Percentiles rank a stretch among this genome's conserved stretches.
These are phyloP conservation scores for Echiichthys vipera DNA, from an alignment of 2,797 vertebrate genomes.

Conservation along the genomic window DNA sequence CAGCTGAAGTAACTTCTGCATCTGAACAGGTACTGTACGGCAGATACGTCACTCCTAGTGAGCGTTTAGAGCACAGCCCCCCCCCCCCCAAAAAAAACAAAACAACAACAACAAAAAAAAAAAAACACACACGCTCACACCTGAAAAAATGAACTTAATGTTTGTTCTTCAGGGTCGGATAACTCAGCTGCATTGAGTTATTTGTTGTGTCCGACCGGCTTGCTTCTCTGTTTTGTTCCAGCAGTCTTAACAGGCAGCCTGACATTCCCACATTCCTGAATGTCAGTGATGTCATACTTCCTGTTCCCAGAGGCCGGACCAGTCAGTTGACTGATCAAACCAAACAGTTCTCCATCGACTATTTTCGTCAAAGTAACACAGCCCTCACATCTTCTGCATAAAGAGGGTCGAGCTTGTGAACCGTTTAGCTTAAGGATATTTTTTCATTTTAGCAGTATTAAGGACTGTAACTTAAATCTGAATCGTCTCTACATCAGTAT, in stretches of 20 bases:
- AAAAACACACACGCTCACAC: too few species aligned
- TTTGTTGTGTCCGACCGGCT: constrained; percentile 36
- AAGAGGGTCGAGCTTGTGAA: constrained; percentile 42
- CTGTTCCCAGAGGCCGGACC: constrained; percentile 74
- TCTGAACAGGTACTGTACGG: not conserved
- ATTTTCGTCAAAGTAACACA: constrained; percentile 45
- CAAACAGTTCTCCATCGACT: too few species aligned
- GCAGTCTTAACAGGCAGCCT: constrained; percentile 65
- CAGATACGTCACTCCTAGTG: not conserved
- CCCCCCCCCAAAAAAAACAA: too few species aligned
- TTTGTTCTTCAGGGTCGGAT: constrained; percentile 24
- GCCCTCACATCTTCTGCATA: constrained; percentile 23
- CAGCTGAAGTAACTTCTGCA: not conserved
- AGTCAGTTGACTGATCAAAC: constrained; percentile 78
- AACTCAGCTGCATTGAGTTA: constrained; percentile 38
- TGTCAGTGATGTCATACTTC: constrained; percentile 84
- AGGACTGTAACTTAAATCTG: too few species aligned
- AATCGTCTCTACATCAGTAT: too few species aligned
- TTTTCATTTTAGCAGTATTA: too few species aligned
- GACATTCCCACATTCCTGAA: constrained; percentile 84
- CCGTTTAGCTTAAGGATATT: constrained; percentile 48
- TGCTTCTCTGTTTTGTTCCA: constrained; percentile 51
- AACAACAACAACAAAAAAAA: too few species aligned
- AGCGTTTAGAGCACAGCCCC: not conserved
- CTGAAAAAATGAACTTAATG: not conserved